Percentiles rank a stretch among this genome's conserved stretches.
Evolutionary conservation across 2,113 vertebrate genomes (phyloP).

Genomic region (Mustela nigripes): DNA sequence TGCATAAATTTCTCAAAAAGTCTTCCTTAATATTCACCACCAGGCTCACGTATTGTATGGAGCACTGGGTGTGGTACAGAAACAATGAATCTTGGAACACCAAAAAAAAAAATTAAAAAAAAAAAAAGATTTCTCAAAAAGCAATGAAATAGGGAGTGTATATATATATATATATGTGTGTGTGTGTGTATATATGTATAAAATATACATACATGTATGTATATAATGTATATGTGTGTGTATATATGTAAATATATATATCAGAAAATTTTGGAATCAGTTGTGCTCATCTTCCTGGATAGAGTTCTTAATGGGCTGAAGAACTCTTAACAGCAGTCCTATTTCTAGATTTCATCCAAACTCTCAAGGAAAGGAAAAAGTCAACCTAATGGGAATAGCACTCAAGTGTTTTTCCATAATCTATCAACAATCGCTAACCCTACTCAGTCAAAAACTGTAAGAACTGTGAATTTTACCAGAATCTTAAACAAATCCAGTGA

Average conservation of each 20-base stretch:
- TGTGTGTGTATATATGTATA: background rate
- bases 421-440: background rate
- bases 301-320: background rate
- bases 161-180: background rate
- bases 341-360: constrained; percentile 29
- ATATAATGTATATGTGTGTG: background rate
- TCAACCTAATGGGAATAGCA: background rate
- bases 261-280: background rate
- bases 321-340: background rate
- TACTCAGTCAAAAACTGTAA: background rate
- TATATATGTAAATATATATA: background rate
- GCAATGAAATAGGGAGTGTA: background rate
- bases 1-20: background rate
- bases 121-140: background rate
- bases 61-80: too few species aligned
- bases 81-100: too few species aligned
- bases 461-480: background rate
- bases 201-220: background rate
- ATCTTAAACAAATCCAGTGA: constrained; percentile 13
- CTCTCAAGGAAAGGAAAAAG: background rate
- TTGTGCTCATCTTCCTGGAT: background rate
- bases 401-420: background rate
- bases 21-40: too few species aligned
- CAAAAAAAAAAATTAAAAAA: too few species aligned
- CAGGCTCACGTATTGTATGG: too few species aligned